Percentiles rank a stretch among this genome's conserved stretches.
phyloP scores from a whole-genome alignment of 1,140 invertebrate genomes.

The Drosophila nebulosa region DNA sequence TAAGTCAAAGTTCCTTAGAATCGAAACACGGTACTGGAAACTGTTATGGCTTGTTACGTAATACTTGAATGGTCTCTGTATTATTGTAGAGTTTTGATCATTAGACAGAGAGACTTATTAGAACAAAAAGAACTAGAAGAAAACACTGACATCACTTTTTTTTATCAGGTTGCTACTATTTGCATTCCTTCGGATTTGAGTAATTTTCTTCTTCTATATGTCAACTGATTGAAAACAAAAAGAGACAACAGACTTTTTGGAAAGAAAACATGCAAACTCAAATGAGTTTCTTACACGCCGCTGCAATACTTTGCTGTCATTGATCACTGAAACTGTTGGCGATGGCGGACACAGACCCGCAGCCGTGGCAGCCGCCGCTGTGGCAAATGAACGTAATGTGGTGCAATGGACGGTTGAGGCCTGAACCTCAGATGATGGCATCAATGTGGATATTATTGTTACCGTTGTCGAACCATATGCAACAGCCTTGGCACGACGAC shows the following conservation, averaged over 20 bases:
- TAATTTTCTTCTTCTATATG: no score
- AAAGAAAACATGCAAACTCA: neutral
- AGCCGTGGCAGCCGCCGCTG: slow-evolving; percentile 58
- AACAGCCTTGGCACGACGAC: slow-evolving; percentile 48
- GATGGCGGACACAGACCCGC: slow-evolving; percentile 59
- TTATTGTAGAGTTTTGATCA: no score
- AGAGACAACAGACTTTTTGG: neutral
- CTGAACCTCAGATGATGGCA: slow-evolving; percentile 42
- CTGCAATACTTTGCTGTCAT: slow-evolving; percentile 89
- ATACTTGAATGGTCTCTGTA: no score
- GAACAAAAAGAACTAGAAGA: no score
- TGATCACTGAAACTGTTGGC: slow-evolving; percentile 80
- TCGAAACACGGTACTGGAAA: no score
- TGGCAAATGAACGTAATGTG: slow-evolving; percentile 54
- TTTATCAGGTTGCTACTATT: no score
- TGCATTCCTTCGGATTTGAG: no score
- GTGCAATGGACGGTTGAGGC: slow-evolving; percentile 58
- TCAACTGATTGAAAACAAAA: no score
- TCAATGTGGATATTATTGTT: slow-evolving; percentile 46
- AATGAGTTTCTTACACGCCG: slow-evolving; percentile 92
- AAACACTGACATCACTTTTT: no score
- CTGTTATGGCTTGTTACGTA: no score
- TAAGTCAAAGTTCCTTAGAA: no score
- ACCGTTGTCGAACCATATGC: slow-evolving; percentile 54
- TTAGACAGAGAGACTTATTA: no score